Evolutionary conservation across 1,140 invertebrate species (phyloP).

Genomic region (Drosophila subpulchrella): DNA sequence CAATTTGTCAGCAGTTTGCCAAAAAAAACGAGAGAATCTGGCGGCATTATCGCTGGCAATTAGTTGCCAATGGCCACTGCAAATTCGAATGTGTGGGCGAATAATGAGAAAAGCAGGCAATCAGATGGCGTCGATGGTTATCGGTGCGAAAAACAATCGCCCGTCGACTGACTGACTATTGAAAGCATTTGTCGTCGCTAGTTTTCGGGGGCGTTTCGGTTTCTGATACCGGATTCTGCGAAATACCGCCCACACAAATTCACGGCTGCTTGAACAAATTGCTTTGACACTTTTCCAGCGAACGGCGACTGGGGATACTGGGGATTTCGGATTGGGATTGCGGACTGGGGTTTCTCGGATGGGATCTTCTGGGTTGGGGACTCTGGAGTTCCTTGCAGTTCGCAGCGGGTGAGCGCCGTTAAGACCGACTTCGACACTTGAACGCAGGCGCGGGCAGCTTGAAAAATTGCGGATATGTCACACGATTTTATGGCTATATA

Average conservation of each 20-base stretch:
- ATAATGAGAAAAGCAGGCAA: conserved; percentile 13
- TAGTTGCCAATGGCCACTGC: conserved; percentile 63
- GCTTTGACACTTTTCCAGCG: conserved; percentile 68
- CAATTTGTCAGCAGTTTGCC: conserved; percentile 77
- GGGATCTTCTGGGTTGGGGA: not conserved
- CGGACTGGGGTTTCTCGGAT: not conserved
- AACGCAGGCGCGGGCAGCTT: conserved; percentile 56
- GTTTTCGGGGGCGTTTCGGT: conserved; percentile 39
- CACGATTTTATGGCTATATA: conserved; percentile 81
- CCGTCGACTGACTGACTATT: conserved; percentile 36
- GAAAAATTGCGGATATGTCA: conserved; percentile 84
- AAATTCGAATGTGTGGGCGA: conserved; percentile 19
- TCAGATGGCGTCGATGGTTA: conserved; percentile 58
- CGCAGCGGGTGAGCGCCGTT: conserved; percentile 66
- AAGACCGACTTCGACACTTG: conserved; percentile 74
- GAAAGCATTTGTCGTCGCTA: conserved; percentile 78
- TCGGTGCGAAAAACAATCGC: conserved; percentile 61
- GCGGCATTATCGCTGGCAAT: conserved; percentile 65
- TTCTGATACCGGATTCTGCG: conserved; percentile 46
- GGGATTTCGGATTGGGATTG: not conserved
- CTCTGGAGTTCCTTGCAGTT: not conserved
- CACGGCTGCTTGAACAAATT: conserved; percentile 47
- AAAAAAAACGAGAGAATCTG: conserved; percentile 26
- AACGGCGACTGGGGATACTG: conserved; percentile 26
- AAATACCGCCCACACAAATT: conserved; percentile 56